Conservation (phyloP, 2,888 invertebrate genomes). For the Limenitis camilla region DNA sequence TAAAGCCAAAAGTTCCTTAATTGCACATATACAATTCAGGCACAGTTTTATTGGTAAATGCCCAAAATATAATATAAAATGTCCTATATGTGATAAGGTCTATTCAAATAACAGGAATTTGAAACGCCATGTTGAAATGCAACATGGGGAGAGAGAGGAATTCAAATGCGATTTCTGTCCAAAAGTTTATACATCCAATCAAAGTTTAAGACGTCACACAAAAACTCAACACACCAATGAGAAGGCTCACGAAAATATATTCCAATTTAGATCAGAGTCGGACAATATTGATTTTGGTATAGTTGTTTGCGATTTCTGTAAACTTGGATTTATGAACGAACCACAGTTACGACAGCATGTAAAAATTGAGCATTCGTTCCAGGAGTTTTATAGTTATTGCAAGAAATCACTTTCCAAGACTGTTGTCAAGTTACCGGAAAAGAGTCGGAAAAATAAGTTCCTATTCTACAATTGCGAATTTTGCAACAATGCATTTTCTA, state of each 20-base stretch:
- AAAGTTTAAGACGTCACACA: conserved; percentile 46
- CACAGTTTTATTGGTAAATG: conserved; percentile 25
- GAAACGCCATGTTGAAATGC: conserved; percentile 50
- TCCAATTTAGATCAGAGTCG: no score
- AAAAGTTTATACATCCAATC: conserved; percentile 53
- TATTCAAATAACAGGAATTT: conserved; percentile 50
- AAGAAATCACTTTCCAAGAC: conserved; percentile 35
- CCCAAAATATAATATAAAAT: conserved; percentile 43
- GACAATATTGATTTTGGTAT: no score
- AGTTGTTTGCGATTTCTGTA: conserved; percentile 38
- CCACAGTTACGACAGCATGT: conserved; percentile 42
- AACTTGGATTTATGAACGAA: conserved; percentile 39
- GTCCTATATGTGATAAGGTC: conserved; percentile 43
- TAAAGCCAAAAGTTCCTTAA: conserved; percentile 42
- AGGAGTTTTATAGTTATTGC: conserved; percentile 53
- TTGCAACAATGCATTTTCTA: conserved; percentile 37
- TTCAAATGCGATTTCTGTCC: conserved; percentile 49
- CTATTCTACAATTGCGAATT: conserved; percentile 45
- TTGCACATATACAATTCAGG: conserved; percentile 42
- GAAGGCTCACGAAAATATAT: not conserved
- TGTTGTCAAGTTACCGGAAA: conserved; percentile 12
- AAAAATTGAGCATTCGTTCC: conserved; percentile 48
- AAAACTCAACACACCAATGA: conserved; percentile 32
- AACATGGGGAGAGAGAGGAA: conserved; percentile 44
- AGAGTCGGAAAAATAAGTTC: conserved; percentile 11